Percentiles rank a stretch among this genome's conserved stretches.
Evolutionary conservation across 2,888 invertebrate species (phyloP).

Genomic region (Ceriagrion tenellum): DNA sequence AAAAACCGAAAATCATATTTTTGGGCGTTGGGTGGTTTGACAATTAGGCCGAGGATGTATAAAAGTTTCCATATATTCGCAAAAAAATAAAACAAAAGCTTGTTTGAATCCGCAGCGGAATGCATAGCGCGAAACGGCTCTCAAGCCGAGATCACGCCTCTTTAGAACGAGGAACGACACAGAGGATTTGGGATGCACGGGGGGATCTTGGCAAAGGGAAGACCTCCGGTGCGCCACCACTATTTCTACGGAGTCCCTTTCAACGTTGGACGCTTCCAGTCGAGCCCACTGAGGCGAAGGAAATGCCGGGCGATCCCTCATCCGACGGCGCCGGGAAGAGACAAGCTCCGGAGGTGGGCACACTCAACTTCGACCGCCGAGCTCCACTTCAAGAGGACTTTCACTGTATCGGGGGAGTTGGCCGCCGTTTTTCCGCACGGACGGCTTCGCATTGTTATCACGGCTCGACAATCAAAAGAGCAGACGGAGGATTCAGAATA

Average conservation of each 20-base stretch:
- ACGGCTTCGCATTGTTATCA: neutral
- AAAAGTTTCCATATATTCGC: too few species aligned
- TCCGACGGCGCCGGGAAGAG: neutral
- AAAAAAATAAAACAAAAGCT: too few species aligned
- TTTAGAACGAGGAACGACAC: neutral
- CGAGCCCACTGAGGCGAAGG: neutral
- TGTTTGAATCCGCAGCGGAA: neutral
- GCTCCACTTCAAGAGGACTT: neutral
- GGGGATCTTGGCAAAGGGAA: neutral
- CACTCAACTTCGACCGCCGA: neutral
- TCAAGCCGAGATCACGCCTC: neutral
- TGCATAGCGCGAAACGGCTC: neutral
- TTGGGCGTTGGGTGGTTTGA: too few species aligned
- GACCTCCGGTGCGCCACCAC: neutral
- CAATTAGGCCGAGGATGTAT: too few species aligned
- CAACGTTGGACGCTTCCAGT: neutral
- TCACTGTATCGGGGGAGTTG: neutral
- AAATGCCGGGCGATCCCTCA: neutral
- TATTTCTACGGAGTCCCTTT: neutral
- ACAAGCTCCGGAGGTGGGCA: neutral
- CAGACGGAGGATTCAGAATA: neutral
- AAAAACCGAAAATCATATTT: too few species aligned
- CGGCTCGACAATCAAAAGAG: neutral
- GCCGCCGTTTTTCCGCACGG: neutral
- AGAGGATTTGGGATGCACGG: neutral